These are phyloP conservation scores for Anser brachyrhynchus DNA, from an alignment of 2,113 vertebrate genomes.

Conservation along the genomic window DNA sequence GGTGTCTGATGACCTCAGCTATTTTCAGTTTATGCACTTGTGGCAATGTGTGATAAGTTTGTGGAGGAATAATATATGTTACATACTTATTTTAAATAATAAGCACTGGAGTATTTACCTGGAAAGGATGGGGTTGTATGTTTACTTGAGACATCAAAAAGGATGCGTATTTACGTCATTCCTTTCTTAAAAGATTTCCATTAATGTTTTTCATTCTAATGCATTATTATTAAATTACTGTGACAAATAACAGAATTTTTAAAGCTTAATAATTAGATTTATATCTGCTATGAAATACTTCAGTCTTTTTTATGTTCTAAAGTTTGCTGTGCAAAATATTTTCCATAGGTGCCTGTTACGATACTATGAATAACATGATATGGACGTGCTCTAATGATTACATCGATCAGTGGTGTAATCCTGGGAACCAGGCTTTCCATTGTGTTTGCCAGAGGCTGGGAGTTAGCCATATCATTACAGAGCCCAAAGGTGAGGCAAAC, in stretches of 20 bases:
- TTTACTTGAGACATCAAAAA: not conserved
- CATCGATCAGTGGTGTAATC: conserved; percentile 98
- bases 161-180: not conserved
- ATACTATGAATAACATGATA: conserved; percentile 96
- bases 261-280: not conserved
- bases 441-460: conserved; percentile 97
- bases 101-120: not conserved
- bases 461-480: conserved; percentile 91
- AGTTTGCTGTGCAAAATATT: not conserved
- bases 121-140: not conserved
- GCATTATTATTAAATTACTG: not conserved
- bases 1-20: not conserved
- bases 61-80: not conserved
- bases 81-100: not conserved
- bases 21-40: not conserved
- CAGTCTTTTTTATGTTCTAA: not conserved
- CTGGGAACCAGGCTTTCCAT: conserved; percentile 98
- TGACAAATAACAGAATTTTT: not conserved
- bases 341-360: conserved; percentile 90
- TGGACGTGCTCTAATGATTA: conserved; percentile 99
- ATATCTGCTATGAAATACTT: not conserved
- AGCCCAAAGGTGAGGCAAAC: conserved; percentile 88
- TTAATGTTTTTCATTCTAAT: not conserved
- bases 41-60: not conserved
- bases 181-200: not conserved